phyloP scores from a whole-genome alignment of 2,888 invertebrate species.

The Lottia gigantea region DNA sequence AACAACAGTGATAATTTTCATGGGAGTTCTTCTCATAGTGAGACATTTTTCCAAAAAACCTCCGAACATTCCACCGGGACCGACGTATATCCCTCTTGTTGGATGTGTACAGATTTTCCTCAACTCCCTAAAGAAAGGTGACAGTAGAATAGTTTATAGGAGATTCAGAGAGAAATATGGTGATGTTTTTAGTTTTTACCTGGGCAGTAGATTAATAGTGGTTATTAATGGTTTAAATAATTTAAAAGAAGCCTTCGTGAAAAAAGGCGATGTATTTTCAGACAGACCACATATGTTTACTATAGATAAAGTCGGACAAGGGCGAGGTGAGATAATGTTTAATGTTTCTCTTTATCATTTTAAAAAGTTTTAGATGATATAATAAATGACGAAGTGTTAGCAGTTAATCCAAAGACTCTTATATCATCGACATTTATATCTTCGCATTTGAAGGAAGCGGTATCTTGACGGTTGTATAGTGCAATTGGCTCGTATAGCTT shows the following conservation, averaged over 20 bases:
- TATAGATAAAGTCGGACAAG: conserved; percentile 27
- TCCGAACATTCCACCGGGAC: conserved; percentile 14
- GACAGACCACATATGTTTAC: conserved; percentile 31
- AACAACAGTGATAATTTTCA: not conserved
- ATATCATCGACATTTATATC: too few species aligned
- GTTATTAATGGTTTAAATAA: conserved; percentile 28
- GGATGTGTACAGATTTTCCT: conserved; percentile 10
- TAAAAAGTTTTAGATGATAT: not conserved
- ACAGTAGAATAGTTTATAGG: conserved; percentile 19
- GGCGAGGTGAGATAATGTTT: conserved; percentile 23
- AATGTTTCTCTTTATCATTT: not conserved
- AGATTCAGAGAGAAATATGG: conserved; percentile 24
- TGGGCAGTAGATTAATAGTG: conserved; percentile 26
- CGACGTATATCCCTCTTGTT: conserved; percentile 5
- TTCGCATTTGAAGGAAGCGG: too few species aligned
- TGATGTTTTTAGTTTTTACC: conserved; percentile 26
- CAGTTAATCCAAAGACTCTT: too few species aligned
- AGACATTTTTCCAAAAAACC: not conserved
- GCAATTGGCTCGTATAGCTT: too few species aligned
- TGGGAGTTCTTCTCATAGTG: not conserved
- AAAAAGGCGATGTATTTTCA: conserved; percentile 20
- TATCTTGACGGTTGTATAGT: too few species aligned
- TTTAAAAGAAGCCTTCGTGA: conserved; percentile 27
- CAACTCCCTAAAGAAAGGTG: conserved; percentile 1
- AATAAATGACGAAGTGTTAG: too few species aligned